These are phyloP conservation scores for Eupithecia inturbata DNA, from an alignment of 2,888 invertebrate genomes.

Conservation along the genomic window DNA sequence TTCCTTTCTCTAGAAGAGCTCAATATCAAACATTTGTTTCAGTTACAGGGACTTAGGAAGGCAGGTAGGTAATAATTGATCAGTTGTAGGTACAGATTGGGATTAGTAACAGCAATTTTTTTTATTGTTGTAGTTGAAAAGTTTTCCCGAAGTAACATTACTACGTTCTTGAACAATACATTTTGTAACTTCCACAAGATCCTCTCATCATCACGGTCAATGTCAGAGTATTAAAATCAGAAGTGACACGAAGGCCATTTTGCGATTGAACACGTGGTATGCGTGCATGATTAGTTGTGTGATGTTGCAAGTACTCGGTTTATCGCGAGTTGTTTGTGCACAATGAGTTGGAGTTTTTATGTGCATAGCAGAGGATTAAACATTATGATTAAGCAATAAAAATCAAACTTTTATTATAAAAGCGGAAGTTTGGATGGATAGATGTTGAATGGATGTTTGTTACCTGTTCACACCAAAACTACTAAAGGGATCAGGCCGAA, in stretches of 20 bases:
- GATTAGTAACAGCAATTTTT: no score
- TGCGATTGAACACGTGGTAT: constrained; percentile 41
- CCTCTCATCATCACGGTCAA: constrained; percentile 40
- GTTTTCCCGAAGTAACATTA: no score
- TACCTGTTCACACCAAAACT: background rate
- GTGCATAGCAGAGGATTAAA: constrained; percentile 7
- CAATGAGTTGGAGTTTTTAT: constrained; percentile 27
- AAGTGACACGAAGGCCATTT: constrained; percentile 43
- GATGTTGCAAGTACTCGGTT: constrained; percentile 36
- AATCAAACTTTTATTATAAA: background rate
- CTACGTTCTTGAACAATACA: no score
- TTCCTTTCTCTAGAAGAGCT: no score
- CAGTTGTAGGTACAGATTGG: no score
- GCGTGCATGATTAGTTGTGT: constrained; percentile 43
- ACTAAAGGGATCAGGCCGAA: background rate
- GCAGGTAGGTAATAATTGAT: no score
- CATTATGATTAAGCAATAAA: background rate
- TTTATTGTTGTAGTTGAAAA: no score
- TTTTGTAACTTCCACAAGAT: background rate
- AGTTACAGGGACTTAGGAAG: no score
- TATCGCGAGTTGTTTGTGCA: constrained; percentile 32
- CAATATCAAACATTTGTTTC: no score
- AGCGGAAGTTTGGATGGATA: background rate
- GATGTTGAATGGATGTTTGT: background rate
- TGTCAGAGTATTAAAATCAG: constrained; percentile 40